Percentiles rank a stretch among this genome's conserved stretches.
Conservation (phyloP, 2,797 vertebrate genomes). For the Sardinella longiceps region DNA sequence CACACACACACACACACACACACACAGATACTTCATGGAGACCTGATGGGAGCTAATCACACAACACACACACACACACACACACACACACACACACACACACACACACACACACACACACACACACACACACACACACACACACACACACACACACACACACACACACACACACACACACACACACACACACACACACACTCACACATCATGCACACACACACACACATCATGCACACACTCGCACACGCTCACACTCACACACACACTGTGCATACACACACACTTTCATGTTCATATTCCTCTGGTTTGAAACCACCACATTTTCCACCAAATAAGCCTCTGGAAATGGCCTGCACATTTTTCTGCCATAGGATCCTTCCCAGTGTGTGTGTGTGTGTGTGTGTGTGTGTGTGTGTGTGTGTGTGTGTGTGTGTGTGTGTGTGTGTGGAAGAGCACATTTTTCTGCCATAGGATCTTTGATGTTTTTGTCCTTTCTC, state of each 20-base stretch:
- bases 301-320: neutral
- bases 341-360: neutral
- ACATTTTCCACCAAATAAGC: neutral
- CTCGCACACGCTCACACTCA: too few species aligned
- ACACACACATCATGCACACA: too few species aligned
- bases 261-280: slow-evolving; percentile 9
- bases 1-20: neutral
- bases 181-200: neutral
- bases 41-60: too few species aligned
- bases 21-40: neutral
- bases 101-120: neutral
- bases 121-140: neutral
- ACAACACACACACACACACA: neutral
- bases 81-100: neutral
- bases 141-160: neutral
- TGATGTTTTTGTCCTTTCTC: neutral
- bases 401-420: too few species aligned
- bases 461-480: neutral
- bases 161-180: neutral
- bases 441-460: too few species aligned
- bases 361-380: neutral
- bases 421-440: too few species aligned
- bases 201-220: neutral
- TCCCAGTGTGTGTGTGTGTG: too few species aligned
- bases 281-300: neutral